Evolutionary conservation across 2,113 vertebrate genomes (phyloP), one percentile per base, ranked within the genome.

Genomic region (Ophthalmolycus amberensis): DNA sequence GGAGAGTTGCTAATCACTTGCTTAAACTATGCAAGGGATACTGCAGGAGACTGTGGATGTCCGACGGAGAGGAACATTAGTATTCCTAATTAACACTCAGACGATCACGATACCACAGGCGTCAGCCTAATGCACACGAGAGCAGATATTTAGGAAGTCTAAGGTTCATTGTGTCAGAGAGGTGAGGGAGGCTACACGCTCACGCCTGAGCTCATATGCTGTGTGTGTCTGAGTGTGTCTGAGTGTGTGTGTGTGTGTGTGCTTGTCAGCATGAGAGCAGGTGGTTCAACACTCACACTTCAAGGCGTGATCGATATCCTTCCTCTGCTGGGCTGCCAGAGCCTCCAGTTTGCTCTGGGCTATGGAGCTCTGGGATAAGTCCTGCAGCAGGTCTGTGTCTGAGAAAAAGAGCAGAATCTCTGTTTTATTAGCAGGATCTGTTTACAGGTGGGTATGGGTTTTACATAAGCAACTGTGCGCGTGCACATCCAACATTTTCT

Each of bases 331-430:
- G 34, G 95, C 90, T 79, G 92, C 94, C 70, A 99, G 95, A 77
- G 79, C 37, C 81, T 91, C 76, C 84, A 98, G 95, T 88, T 96
- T 97, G 69, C 95, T 94, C 89, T 94, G 90, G 58, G 95, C 88
- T 16, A 96, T 90, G 40, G 94, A 94, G 84, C 96, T 97, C 72
- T 90, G 94, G 75, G 95, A 96, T 60, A 97, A 85, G 91, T 97
- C 96, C 91, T 91, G 95, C 60, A 99, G 95, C 82, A 98, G 94
- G 71, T 91, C 94, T 69, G 87, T 91, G 93, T 97, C 97, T 99
- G 91, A 75, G 94, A 87, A 59, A 87, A 59, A 65, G 37, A 82
- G 70, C 52, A 56, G 8, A 70, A 32, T 77, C 16, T 83, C 40
- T 37, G 1, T 59, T 72, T 79, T 70, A 50, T 65, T 50, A 72